Base-by-base conservation (phyloP, 2,113 vertebrate species). In the Nansenia antarctica region DNA sequence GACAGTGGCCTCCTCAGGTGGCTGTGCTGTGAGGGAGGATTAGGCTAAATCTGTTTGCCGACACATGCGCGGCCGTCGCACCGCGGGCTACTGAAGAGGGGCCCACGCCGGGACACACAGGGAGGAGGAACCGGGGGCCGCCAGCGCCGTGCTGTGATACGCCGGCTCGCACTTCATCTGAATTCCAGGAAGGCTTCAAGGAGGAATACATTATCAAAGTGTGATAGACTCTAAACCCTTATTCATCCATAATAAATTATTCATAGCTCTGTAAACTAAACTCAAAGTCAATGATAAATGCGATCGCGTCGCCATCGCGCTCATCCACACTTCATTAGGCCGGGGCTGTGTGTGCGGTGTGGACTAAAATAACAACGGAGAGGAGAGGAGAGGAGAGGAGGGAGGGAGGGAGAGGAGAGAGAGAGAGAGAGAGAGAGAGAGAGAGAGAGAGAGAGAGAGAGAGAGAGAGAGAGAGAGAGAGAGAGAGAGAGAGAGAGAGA, bases 231-330 rank as follows among this genome's bases (percentile, higher is more conserved):
- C 79, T 84, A 87, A 88, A 89, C 77, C 85, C 81, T 83, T 82
- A 79, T 88, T 90, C 84, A 89, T 87, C 86, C 86, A 89, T 82
- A 83, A 82, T 91, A 87, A 86, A 91, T 89, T 87, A 91, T 91
- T 89, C 89, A 91, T 82, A 72, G 78, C 81, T 82, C 81, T 79
- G 83, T 79, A 83, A 88, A 86, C 87, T 83, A 69, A 74, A 88
- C 85, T 87, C 85, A 88, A 84, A 88, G 84, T 87, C 86, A 87
- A 89, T 88, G 87, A 91, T 87, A 87, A 88, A 88, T 83, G 81
- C 62, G 69, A 80, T 77, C 52, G 82, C 86, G 80, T 87, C 77
- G 69, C 72, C 71, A 76, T 57, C 65, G 72, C 55, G 34, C 82
- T 85, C 82, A 80, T 80, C 76, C 87, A 89, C 87, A 86, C 84